Conservation (phyloP, 2,797 vertebrate genomes). For the Sus cebifrons region DNA sequence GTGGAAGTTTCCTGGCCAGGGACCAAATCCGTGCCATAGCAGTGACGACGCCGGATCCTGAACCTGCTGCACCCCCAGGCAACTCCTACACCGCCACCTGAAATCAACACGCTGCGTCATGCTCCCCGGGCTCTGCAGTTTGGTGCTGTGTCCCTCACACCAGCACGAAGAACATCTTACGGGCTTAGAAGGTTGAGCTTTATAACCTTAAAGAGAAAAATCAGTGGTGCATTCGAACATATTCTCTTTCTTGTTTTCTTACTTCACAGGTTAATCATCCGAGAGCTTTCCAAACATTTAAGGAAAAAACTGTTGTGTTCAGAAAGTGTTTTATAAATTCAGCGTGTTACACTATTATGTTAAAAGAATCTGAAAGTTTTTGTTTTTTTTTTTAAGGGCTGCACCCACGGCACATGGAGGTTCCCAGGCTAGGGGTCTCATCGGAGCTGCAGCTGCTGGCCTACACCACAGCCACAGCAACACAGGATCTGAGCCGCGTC, state of each 20-base stretch:
- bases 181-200: background rate
- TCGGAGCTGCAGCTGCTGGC: no score
- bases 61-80: no score
- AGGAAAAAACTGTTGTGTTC: background rate
- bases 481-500: no score
- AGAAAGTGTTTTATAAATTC: background rate
- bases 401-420: no score
- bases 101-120: background rate
- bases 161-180: background rate
- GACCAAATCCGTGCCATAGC: no score
- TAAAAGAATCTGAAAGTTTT: background rate
- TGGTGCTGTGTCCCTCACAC: background rate
- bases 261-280: slow-evolving; percentile 1
- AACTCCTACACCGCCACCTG: background rate
- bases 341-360: background rate
- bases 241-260: slow-evolving; percentile 35
- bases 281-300: slow-evolving; percentile 36
- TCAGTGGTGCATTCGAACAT: background rate
- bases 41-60: no score
- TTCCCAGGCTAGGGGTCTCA: no score
- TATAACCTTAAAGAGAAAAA: background rate
- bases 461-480: no score
- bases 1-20: no score
- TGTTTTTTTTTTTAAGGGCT: no score
- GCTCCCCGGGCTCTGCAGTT: background rate